Conservation (phyloP, 1,140 invertebrate genomes). For the Drosophila obscura region DNA sequence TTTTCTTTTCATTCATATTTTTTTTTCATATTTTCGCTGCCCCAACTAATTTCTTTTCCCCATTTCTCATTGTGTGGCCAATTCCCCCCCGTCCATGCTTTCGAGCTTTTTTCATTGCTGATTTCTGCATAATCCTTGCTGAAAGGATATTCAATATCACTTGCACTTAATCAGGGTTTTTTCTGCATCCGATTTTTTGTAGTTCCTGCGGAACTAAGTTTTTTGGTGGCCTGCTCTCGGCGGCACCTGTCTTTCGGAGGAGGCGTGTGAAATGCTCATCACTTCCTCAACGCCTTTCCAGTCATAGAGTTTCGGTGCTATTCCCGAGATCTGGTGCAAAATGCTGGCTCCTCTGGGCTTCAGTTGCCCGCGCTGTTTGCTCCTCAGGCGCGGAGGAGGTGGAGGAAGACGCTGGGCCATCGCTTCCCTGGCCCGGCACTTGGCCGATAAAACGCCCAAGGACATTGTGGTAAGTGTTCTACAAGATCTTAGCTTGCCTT, state of each 20-base stretch:
- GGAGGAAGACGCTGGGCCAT: slow-evolving; percentile 3
- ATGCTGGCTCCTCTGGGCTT: slow-evolving; percentile 90
- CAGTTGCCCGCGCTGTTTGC: slow-evolving; percentile 88
- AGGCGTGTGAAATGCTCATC: slow-evolving; percentile 63
- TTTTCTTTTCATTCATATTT: slow-evolving; percentile 51
- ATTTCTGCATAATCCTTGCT: slow-evolving; percentile 58
- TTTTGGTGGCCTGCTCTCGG: slow-evolving; percentile 19
- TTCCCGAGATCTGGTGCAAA: slow-evolving; percentile 17
- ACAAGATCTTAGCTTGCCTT: background rate
- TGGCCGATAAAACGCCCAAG: slow-evolving; percentile 31
- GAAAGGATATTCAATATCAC: slow-evolving; percentile 67
- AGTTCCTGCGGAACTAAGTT: slow-evolving; percentile 80
- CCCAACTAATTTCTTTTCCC: slow-evolving; percentile 44
- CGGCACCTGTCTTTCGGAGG: slow-evolving; percentile 52
- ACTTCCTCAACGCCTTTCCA: slow-evolving; percentile 51
- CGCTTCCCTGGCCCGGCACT: slow-evolving; percentile 15
- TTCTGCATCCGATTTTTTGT: slow-evolving; percentile 57
- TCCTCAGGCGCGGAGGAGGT: slow-evolving; percentile 22
- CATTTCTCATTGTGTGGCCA: slow-evolving; percentile 30
- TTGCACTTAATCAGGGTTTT: slow-evolving; percentile 45
- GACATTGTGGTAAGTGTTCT: slow-evolving; percentile 49
- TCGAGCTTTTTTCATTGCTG: slow-evolving; percentile 53
- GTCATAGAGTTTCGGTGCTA: slow-evolving; percentile 20
- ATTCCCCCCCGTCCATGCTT: slow-evolving; percentile 13
- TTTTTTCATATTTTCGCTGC: slow-evolving; percentile 24